These are phyloP conservation scores for Rhegmatorhina hoffmannsi DNA, from an alignment of 2,113 vertebrate genomes.

Conservation along the genomic window DNA sequence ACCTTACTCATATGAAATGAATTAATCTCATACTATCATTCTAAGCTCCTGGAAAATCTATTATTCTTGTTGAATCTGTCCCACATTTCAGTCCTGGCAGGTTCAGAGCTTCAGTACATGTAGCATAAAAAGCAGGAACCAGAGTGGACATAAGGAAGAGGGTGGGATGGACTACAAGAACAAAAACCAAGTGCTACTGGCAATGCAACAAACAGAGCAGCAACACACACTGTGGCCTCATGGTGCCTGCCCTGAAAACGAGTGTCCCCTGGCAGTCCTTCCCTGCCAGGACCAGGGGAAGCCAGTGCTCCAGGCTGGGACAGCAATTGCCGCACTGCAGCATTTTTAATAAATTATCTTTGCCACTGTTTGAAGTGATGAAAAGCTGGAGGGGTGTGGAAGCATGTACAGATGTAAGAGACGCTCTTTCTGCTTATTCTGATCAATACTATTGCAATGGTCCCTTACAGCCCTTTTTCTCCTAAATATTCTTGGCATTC, in stretches of 20 bases:
- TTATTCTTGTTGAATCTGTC: conserved; percentile 54
- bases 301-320: not conserved
- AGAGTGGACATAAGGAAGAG: not conserved
- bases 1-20: conserved; percentile 47
- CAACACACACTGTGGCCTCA: accelerated
- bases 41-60: conserved; percentile 41
- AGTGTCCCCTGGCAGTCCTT: not conserved
- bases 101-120: not conserved
- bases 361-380: conserved; percentile 45
- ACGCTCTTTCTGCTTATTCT: not conserved
- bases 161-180: not conserved
- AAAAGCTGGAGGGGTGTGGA: not conserved
- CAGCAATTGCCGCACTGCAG: not conserved
- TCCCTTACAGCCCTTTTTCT: not conserved
- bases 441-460: conserved; percentile 5
- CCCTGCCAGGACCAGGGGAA: not conserved
- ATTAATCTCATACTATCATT: conserved; percentile 53
- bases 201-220: not conserved
- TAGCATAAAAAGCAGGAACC: not conserved
- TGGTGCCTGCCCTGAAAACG: not conserved
- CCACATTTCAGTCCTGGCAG: conserved; percentile 55
- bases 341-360: conserved; percentile 24
- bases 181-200: not conserved
- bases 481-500: not conserved
- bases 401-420: not conserved